Evolutionary conservation across 2,113 vertebrate species (phyloP).

Genomic region (Cichladusa arquata): DNA sequence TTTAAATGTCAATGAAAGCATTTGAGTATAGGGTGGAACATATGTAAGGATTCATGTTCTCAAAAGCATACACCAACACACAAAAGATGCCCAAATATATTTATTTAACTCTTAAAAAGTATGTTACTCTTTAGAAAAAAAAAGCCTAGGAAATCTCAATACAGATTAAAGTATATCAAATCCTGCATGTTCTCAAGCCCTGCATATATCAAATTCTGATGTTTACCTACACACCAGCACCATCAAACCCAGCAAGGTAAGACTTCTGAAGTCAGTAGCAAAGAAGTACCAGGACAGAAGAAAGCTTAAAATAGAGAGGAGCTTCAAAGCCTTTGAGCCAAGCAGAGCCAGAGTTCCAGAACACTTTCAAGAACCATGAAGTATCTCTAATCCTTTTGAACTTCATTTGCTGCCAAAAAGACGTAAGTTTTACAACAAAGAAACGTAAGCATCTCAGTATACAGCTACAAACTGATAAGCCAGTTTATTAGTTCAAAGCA

Average conservation of each 20-base stretch:
- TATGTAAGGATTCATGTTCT: neutral
- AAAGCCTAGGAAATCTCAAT: neutral
- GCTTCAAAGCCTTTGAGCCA: neutral
- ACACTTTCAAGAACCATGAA: neutral
- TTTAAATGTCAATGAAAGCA: neutral
- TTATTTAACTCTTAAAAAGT: slow-evolving; percentile 54
- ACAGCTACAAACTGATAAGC: neutral
- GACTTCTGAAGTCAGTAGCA: slow-evolving; percentile 1
- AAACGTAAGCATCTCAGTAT: neutral
- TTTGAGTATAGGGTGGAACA: neutral
- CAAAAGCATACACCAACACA: slow-evolving; percentile 16
- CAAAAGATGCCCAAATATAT: slow-evolving; percentile 48
- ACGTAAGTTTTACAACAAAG: neutral
- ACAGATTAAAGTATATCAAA: neutral
- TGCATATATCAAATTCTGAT: neutral
- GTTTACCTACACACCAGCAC: neutral
- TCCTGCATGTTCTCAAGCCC: neutral
- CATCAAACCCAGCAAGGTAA: neutral
- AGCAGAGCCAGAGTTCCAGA: neutral
- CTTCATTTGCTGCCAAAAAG: slow-evolving; percentile 6
- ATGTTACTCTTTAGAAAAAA: slow-evolving; percentile 22
- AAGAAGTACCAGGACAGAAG: neutral
- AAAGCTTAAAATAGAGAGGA: neutral
- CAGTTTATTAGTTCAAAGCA: neutral
- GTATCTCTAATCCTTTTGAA: neutral